Base-by-base conservation (phyloP, 2,113 vertebrate genomes). In the Felis chaus region DNA sequence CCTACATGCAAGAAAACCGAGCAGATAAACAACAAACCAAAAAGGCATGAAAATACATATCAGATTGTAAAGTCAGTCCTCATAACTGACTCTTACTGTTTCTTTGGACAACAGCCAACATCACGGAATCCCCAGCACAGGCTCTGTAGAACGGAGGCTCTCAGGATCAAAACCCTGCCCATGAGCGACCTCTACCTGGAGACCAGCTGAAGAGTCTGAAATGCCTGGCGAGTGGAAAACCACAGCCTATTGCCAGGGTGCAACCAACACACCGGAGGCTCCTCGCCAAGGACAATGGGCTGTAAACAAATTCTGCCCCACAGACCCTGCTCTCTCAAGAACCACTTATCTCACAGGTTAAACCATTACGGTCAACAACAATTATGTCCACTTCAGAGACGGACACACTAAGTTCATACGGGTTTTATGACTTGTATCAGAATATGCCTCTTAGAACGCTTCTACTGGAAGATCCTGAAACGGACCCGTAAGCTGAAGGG, bases 321-420 rank as follows among this genome's bases (percentile, higher is more conserved):
- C 2, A 50, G 53, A 65, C 81, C 61, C 33, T 94, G 85, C 68
- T 41, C 95, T 78, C 97, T 91, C 95, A 82, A 71, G 88, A 91
- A 80, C 57, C 39, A 65, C 61, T 82, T 19, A 63, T 18, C 84
- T 74, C 82, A 69, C 66, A 95, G 66, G 91, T 61, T 53, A 91
- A 65, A 85, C 65, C 39, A 18, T 29, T 45, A 66, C 21, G 57
- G 41, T 69, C 55, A 79, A 73, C 16, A 68, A 55, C 57, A 48
- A 50, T 39, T 53, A 53, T 0, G 57, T 80, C 55, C 50, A 91
- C 48, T 90, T 89, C 31, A 81, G 94, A 88, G 36, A 87, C 5
- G 66, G 81, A 89, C 7, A 55, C 6, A 45, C 80, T 4, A 91
- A 68, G 76, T 65, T 92, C 61, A 88, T 41, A 50, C 39, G 39